Evolutionary conservation across 2,113 vertebrate species (phyloP).

Genomic region (Ciconia boyciana): DNA sequence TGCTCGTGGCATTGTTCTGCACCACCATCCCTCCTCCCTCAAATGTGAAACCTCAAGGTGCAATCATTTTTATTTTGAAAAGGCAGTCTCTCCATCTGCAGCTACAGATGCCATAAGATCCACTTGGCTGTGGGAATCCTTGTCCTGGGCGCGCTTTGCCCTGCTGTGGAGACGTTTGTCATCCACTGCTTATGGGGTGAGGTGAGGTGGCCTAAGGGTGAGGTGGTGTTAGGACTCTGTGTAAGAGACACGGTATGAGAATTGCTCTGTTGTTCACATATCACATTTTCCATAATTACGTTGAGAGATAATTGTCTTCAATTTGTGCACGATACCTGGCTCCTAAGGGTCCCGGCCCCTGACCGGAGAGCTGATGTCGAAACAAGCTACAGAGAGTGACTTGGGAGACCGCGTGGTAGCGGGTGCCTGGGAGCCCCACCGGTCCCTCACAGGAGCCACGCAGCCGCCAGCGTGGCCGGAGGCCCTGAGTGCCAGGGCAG

Average conservation of each 20-base stretch:
- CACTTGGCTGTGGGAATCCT: not conserved
- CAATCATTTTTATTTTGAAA: not conserved
- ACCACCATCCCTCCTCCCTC: too few relatives aligned
- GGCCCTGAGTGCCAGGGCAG: not conserved
- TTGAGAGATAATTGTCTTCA: not conserved
- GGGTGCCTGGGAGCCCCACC: fast-evolving
- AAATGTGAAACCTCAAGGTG: too few relatives aligned
- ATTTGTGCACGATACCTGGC: not conserved
- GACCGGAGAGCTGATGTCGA: too few relatives aligned
- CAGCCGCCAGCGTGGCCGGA: not conserved
- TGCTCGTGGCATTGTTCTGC: not conserved
- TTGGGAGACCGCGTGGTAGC: fast-evolving
- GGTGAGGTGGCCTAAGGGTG: too few relatives aligned
- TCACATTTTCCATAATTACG: not conserved
- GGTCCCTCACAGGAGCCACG: not conserved
- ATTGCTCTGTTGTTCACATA: not conserved
- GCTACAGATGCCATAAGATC: not conserved
- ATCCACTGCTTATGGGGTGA: not conserved
- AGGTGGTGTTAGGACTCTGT: not conserved
- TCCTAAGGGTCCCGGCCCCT: not conserved
- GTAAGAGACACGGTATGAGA: not conserved
- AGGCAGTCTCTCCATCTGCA: not conserved
- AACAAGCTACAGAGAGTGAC: not conserved
- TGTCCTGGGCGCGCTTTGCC: not conserved
- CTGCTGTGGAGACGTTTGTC: not conserved